phyloP scores from a whole-genome alignment of 2,888 invertebrate genomes.

The Augochlorella aurata region DNA sequence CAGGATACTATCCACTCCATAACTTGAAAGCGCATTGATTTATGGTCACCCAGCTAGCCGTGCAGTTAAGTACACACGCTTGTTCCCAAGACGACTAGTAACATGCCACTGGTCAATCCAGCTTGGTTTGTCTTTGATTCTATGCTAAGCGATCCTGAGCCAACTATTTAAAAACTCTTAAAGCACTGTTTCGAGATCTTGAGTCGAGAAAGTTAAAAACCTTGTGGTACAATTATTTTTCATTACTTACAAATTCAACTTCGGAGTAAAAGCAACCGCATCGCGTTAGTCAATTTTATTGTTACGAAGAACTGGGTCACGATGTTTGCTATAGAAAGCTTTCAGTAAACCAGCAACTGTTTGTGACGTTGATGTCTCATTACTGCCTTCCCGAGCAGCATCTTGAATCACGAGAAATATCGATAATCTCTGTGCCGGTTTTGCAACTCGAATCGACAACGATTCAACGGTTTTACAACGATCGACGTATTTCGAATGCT shows the following conservation, averaged over 20 bases:
- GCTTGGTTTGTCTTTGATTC: background rate
- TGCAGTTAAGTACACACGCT: conserved; percentile 15
- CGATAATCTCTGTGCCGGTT: conserved; percentile 16
- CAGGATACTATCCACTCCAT: conserved; percentile 11
- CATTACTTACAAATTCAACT: too few relatives aligned
- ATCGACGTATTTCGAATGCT: conserved; percentile 9
- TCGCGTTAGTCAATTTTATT: too few relatives aligned
- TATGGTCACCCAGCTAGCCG: conserved; percentile 27
- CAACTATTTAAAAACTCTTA: too few relatives aligned
- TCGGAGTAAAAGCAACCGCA: too few relatives aligned
- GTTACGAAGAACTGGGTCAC: background rate
- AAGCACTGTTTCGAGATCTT: too few relatives aligned
- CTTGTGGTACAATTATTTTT: too few relatives aligned
- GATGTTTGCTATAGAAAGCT: conserved; percentile 28
- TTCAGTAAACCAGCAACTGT: conserved; percentile 43
- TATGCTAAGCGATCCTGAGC: background rate
- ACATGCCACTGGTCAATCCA: background rate
- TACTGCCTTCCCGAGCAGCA: conserved; percentile 28
- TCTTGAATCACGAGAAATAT: conserved; percentile 20
- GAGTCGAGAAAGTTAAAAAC: too few relatives aligned
- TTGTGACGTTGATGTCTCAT: conserved; percentile 61
- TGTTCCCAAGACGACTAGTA: background rate
- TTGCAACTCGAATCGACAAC: background rate
- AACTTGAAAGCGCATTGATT: conserved; percentile 40
- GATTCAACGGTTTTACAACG: background rate